phyloP scores from a whole-genome alignment of 2,888 invertebrate genomes.

The Dinocampus coccinellae region DNA sequence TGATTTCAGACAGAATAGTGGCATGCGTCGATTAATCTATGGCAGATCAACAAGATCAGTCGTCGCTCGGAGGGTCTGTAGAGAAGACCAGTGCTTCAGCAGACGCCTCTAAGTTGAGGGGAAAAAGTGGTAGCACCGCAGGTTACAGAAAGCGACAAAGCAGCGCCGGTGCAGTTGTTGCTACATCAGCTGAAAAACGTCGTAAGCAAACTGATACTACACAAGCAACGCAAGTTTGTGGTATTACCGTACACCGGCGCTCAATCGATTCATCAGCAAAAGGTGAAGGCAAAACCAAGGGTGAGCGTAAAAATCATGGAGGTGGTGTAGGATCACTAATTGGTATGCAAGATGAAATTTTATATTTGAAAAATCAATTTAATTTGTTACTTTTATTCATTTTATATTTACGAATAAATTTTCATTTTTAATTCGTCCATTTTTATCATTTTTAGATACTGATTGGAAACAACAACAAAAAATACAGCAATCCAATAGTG shows the following conservation, averaged over 20 bases:
- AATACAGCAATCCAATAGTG: conserved; percentile 57
- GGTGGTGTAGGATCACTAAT: conserved; percentile 63
- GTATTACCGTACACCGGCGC: conserved; percentile 53
- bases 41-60: conserved; percentile 71
- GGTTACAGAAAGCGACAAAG: conserved; percentile 66
- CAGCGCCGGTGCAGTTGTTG: conserved; percentile 56
- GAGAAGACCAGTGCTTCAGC: conserved; percentile 69
- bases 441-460: conserved; percentile 52
- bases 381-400: not conserved
- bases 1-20: conserved; percentile 68
- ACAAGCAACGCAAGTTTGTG: conserved; percentile 54
- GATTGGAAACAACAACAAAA: conserved; percentile 64
- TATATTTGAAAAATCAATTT: not conserved
- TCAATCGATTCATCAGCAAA: conserved; percentile 58
- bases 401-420: too few relatives aligned
- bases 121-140: conserved; percentile 60
- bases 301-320: conserved; percentile 64
- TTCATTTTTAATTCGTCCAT: not conserved
- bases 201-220: conserved; percentile 59
- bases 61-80: conserved; percentile 70
- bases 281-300: conserved; percentile 58
- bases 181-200: conserved; percentile 63
- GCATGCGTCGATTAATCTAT: conserved; percentile 71
- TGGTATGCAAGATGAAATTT: conserved; percentile 51
- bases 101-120: conserved; percentile 67